Conservation (phyloP, 2,113 vertebrate species). For the Callipepla californica region DNA sequence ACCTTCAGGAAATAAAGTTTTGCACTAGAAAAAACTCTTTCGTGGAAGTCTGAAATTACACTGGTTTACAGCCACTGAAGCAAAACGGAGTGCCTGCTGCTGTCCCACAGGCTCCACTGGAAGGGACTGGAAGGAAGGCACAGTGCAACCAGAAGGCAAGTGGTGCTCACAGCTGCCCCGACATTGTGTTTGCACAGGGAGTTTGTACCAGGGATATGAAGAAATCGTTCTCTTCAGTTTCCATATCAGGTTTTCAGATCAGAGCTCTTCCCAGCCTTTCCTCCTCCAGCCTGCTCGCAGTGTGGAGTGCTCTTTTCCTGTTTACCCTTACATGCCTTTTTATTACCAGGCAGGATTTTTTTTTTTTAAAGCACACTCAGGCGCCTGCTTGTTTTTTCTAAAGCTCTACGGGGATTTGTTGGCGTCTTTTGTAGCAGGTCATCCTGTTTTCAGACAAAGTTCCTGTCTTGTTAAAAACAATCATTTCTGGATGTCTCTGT, state of each 20-base stretch:
- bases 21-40: neutral
- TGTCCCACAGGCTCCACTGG: neutral
- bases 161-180: neutral
- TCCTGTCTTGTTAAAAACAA: conserved; percentile 72
- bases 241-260: conserved; percentile 46
- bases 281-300: conserved; percentile 34
- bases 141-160: neutral
- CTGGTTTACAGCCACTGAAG: neutral
- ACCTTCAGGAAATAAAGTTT: neutral
- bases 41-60: neutral
- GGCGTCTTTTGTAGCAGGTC: conserved; percentile 56
- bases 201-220: neutral
- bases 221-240: conserved; percentile 14
- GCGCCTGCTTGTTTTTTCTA: conserved; percentile 73
- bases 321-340: conserved; percentile 67
- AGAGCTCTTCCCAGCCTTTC: conserved; percentile 24
- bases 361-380: conserved; percentile 50
- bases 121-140: neutral
- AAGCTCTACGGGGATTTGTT: conserved; percentile 71
- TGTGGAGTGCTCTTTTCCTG: conserved; percentile 75
- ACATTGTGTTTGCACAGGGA: neutral
- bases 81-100: neutral
- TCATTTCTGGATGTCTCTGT: conserved; percentile 59
- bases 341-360: conserved; percentile 49
- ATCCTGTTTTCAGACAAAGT: conserved; percentile 83